A percentile compares a stretch with the other conserved stretches of the same genome.
Evolutionary conservation across 2,888 invertebrate genomes (phyloP).

Genomic region (Scrobipalpa atriplicella): DNA sequence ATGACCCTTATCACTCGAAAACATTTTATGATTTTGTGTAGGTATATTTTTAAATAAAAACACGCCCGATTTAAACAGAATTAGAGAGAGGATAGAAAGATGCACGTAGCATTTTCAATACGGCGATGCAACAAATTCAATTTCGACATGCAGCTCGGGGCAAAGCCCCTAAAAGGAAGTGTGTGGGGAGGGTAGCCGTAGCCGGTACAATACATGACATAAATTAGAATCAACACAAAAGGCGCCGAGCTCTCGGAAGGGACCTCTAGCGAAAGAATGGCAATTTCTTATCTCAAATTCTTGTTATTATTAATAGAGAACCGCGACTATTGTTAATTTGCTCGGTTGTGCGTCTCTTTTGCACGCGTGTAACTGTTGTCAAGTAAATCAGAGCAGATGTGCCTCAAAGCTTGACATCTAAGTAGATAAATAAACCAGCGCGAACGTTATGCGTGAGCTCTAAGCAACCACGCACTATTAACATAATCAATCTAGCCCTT

Average conservation of each 20-base stretch:
- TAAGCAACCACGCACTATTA: slow-evolving; percentile 48
- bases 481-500: slow-evolving; percentile 59
- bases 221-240: slow-evolving; percentile 82
- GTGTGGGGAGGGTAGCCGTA: slow-evolving; percentile 78
- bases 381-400: slow-evolving; percentile 77
- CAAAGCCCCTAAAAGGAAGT: slow-evolving; percentile 73
- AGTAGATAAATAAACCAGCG: slow-evolving; percentile 54
- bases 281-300: slow-evolving; percentile 78
- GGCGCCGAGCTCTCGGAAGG: slow-evolving; percentile 75
- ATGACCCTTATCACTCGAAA: slow-evolving; percentile 41
- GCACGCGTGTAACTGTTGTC: slow-evolving; percentile 48
- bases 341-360: slow-evolving; percentile 61
- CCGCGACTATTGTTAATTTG: slow-evolving; percentile 71
- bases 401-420: slow-evolving; percentile 53
- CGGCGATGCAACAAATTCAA: slow-evolving; percentile 75
- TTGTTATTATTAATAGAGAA: slow-evolving; percentile 74
- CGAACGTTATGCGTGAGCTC: slow-evolving; percentile 50
- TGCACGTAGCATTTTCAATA: slow-evolving; percentile 66
- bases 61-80: slow-evolving; percentile 38
- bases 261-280: slow-evolving; percentile 77
- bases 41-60: slow-evolving; percentile 1
- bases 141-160: slow-evolving; percentile 60
- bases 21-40: not conserved
- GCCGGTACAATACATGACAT: slow-evolving; percentile 78
- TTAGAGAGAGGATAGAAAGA: slow-evolving; percentile 45